A percentile compares a stretch with the other conserved stretches of the same genome.
These are phyloP conservation scores for Pteropus rufus DNA, from an alignment of 2,797 vertebrate genomes.

Conservation along the genomic window DNA sequence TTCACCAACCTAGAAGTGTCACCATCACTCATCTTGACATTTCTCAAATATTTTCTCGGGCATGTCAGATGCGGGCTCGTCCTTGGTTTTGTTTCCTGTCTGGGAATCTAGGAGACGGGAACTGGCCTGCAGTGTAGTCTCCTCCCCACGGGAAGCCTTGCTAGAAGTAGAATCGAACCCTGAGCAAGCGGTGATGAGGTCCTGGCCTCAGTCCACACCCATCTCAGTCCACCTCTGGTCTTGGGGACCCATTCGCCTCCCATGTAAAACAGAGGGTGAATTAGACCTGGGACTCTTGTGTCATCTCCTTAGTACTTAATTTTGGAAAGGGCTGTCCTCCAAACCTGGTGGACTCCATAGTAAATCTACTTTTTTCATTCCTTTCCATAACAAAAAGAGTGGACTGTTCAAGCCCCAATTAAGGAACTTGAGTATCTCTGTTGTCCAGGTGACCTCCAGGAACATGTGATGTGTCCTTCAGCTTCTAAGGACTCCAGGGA, in stretches of 20 bases:
- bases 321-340: neutral
- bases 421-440: neutral
- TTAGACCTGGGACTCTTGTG: too few relatives aligned
- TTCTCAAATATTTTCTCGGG: neutral
- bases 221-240: neutral
- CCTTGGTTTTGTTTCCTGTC: neutral
- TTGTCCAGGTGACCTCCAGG: too few relatives aligned
- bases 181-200: too few relatives aligned
- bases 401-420: rapidly evolving
- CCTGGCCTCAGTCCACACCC: rapidly evolving
- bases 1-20: neutral
- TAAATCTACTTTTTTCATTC: neutral
- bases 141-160: neutral
- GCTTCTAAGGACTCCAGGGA: too few relatives aligned
- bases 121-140: neutral
- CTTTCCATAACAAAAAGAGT: neutral
- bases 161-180: rapidly evolving
- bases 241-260: neutral
- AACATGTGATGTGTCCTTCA: rapidly evolving
- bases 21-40: neutral
- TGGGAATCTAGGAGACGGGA: neutral
- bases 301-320: too few relatives aligned
- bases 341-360: rapidly evolving
- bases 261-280: neutral
- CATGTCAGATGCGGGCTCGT: neutral